Conservation (phyloP, 2,888 invertebrate genomes). For the Lycophotia porphyrea region DNA sequence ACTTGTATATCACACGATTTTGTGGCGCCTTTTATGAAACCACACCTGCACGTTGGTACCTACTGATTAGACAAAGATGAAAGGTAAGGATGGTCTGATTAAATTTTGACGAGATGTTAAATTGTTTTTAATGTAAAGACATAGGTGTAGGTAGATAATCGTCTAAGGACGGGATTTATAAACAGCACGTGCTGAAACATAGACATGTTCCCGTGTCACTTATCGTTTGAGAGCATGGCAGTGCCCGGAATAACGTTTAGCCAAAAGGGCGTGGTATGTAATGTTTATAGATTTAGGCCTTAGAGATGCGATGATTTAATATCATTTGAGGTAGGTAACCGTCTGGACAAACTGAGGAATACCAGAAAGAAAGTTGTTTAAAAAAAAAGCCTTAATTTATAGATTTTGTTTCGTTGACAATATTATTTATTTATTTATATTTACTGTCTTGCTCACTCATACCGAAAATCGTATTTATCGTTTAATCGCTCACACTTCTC, state of each 20-base stretch:
- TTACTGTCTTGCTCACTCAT: not conserved
- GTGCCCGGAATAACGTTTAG: not conserved
- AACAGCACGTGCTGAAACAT: not conserved
- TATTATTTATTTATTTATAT: too few species aligned
- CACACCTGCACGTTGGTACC: conserved; percentile 11
- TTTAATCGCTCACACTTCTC: not conserved
- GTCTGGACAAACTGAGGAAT: not conserved
- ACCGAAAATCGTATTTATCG: not conserved
- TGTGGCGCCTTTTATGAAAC: conserved; percentile 34
- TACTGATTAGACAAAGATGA: conserved; percentile 4
- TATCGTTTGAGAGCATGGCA: not conserved
- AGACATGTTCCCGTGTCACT: not conserved
- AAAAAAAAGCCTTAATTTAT: too few species aligned
- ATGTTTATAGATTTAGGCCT: not conserved
- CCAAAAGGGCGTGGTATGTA: not conserved
- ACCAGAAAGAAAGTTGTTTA: not conserved
- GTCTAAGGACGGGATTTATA: not conserved
- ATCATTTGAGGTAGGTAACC: not conserved
- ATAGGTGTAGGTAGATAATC: not conserved
- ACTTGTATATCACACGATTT: conserved; percentile 39
- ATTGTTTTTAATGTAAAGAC: conserved; percentile 13
- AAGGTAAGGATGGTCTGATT: conserved; percentile 4
- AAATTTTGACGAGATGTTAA: conserved; percentile 15
- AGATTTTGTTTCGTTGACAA: too few species aligned
- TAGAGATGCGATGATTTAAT: not conserved